These are phyloP conservation scores for Palaemon carinicauda DNA, from an alignment of 1,140 invertebrate species.

Conservation along the genomic window DNA sequence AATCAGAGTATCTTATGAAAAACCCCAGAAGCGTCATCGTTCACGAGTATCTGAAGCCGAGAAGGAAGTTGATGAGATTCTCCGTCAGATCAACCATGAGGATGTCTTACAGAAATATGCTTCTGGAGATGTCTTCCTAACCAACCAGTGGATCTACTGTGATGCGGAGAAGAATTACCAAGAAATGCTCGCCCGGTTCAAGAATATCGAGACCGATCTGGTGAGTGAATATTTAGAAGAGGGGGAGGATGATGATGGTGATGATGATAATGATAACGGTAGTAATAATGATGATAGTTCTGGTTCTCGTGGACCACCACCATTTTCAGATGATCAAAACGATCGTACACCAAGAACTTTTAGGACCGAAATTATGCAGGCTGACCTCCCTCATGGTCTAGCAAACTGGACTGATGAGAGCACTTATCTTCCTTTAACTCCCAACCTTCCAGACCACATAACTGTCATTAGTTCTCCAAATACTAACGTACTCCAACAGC, in stretches of 20 bases:
- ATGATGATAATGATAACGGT: slow-evolving; percentile 72
- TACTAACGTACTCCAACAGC: slow-evolving; percentile 16
- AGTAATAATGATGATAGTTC: slow-evolving; percentile 71
- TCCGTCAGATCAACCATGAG: slow-evolving; percentile 49
- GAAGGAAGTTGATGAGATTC: slow-evolving; percentile 59
- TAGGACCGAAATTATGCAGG: slow-evolving; percentile 71
- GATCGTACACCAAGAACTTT: slow-evolving; percentile 53
- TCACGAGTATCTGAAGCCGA: slow-evolving; percentile 56
- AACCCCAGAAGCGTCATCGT: slow-evolving; percentile 34
- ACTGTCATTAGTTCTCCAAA: slow-evolving; percentile 26
- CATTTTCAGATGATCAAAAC: slow-evolving; percentile 47
- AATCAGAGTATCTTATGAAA: slow-evolving; percentile 12
- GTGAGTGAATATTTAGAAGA: slow-evolving; percentile 43
- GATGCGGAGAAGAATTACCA: slow-evolving; percentile 62
- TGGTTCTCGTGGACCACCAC: slow-evolving; percentile 40
- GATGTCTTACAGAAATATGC: slow-evolving; percentile 38
- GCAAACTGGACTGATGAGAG: slow-evolving; percentile 84
- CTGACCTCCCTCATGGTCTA: slow-evolving; percentile 79
- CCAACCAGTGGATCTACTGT: slow-evolving; percentile 61
- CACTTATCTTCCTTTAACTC: slow-evolving; percentile 73
- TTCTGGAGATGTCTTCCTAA: slow-evolving; percentile 57
- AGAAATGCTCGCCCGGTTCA: slow-evolving; percentile 52
- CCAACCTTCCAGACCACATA: slow-evolving; percentile 35
- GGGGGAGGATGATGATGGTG: slow-evolving; percentile 68
- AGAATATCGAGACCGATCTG: slow-evolving; percentile 31